Evolutionary conservation across 2,888 invertebrate species (phyloP).

Genomic region (Pheosia gnoma): DNA sequence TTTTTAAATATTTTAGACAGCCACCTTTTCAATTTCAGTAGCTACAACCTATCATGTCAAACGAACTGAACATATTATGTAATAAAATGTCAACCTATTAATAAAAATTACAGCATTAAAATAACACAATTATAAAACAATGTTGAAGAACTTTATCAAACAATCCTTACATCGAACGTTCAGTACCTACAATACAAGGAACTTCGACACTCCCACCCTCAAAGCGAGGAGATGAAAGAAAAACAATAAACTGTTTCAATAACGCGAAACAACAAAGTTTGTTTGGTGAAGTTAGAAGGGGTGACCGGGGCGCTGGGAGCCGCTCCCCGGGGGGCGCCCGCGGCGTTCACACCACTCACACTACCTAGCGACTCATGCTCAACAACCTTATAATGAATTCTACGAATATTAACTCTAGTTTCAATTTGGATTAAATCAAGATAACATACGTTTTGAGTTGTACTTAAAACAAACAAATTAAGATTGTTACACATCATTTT

Average conservation of each 20-base stretch:
- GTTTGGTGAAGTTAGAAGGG: slow-evolving; percentile 65
- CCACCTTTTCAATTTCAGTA: no score
- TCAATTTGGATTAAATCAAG: not conserved
- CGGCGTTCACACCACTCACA: slow-evolving; percentile 3
- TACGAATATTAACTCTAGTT: slow-evolving; percentile 11
- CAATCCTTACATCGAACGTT: slow-evolving; percentile 45
- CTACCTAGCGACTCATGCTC: not conserved
- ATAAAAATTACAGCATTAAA: not conserved
- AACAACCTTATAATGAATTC: slow-evolving; percentile 15
- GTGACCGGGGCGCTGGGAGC: slow-evolving; percentile 38
- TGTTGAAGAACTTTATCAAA: slow-evolving; percentile 28
- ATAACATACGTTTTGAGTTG: not conserved
- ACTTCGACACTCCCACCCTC: slow-evolving; percentile 49
- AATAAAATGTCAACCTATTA: no score
- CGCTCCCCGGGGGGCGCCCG: slow-evolving; percentile 22
- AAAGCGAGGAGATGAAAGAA: slow-evolving; percentile 73
- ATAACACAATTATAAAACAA: slow-evolving; percentile 12
- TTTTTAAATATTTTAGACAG: not conserved
- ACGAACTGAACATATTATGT: no score
- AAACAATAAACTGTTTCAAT: slow-evolving; percentile 80
- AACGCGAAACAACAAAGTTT: slow-evolving; percentile 77
- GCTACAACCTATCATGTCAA: no score
- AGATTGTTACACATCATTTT: no score
- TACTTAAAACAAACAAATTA: no score
- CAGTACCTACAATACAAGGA: slow-evolving; percentile 40